Conservation (phyloP, 2,797 vertebrate species). For the Xiphorhynchus erythropygius region DNA sequence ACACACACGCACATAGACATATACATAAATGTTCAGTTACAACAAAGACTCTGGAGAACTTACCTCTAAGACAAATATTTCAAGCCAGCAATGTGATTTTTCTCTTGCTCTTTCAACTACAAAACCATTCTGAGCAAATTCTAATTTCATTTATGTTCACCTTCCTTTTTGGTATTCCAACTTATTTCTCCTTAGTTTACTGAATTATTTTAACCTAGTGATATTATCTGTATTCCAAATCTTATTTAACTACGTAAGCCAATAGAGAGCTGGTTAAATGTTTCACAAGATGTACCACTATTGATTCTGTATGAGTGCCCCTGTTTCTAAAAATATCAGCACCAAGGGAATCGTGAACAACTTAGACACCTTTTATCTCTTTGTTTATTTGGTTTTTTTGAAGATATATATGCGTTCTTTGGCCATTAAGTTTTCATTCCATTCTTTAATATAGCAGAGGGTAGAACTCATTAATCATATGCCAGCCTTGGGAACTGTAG, state of each 20-base stretch:
- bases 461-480: conserved; percentile 64
- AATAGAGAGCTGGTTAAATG: conserved; percentile 28
- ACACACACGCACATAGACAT: background rate
- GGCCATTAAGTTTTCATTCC: conserved; percentile 65
- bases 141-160: background rate
- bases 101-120: background rate
- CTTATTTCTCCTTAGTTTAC: background rate
- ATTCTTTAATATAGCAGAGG: conserved; percentile 54
- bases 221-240: background rate
- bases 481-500: background rate
- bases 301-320: conserved; percentile 10
- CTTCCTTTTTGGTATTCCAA: background rate
- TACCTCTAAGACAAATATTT: background rate
- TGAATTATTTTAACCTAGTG: conserved; percentile 20
- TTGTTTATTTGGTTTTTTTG: conserved; percentile 48
- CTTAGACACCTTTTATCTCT: conserved; percentile 32
- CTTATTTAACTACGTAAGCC: conserved; percentile 17
- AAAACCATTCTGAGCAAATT: background rate
- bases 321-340: conserved; percentile 42
- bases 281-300: conserved; percentile 59
- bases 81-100: background rate
- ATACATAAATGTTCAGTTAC: background rate
- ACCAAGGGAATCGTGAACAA: conserved; percentile 28
- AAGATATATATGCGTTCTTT: conserved; percentile 53
- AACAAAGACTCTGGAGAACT: background rate